Base-by-base conservation (phyloP, 37 sponge, comb jelly and placozoan genomes). In the Eunapius fragilis region DNA sequence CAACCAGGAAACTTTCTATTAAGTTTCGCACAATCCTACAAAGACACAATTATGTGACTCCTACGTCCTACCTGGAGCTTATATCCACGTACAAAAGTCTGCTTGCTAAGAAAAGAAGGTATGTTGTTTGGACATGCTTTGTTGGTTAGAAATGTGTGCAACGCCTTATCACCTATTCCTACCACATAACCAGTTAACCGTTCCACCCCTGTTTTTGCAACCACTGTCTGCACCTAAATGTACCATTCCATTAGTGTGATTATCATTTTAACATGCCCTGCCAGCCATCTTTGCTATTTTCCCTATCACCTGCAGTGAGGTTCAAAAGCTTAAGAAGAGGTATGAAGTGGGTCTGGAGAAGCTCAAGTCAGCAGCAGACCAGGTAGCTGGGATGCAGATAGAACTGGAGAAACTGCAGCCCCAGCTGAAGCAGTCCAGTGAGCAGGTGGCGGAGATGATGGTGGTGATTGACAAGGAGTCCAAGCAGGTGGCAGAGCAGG, bases 21-120 rank as follows among this genome's bases (percentile, higher is more conserved):
- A 79, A 81, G 58, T 98, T 79, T 72, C 80, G 91, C 25, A 76
- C 41, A 69, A 92, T 80, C 0, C 86, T 98, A n/a, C 85, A 92
- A 67, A 86, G 99, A 49, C 95, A 96, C 85, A 98, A 98, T 80
- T 98, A 98, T 45, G 99, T 98, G 45, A 98, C 99, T 4, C 99
- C 99, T 4, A 98, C 99, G 0, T 98, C 99, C 37, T 98, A 98
- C 80, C 82, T 98, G 73, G 99, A 98, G 81, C 91, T 98, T 30
- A 98, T 98, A 72, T 91, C 91, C 78, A 98, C 99, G 28, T 98
- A 87, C 88, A 98, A 98, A 82, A 90, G 91, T n/a, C 89, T 98
- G 38, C 93, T 98, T 0, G 85, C 80, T 10, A 96, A 94, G 92
- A 94, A 93, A 70, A 87, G 98, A 88, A 90, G 81, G 94, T 90